Conservation (phyloP, 2,888 invertebrate species). For the Cephus nigrinus region DNA sequence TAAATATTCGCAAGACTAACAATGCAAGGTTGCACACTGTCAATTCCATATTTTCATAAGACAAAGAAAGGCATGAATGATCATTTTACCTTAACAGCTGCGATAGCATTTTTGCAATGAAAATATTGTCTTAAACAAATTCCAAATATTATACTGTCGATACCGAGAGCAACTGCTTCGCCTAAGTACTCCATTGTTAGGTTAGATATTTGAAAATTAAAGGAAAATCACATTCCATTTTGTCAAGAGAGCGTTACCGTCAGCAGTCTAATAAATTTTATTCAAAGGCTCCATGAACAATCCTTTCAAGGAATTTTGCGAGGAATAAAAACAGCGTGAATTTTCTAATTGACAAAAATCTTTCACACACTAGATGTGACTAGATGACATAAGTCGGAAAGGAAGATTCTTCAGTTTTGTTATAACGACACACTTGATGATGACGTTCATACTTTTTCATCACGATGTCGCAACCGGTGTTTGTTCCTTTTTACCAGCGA, state of each 20-base stretch:
- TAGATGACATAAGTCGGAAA: neutral
- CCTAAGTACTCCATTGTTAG: conserved; percentile 80
- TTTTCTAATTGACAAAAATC: neutral
- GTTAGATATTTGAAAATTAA: conserved; percentile 37
- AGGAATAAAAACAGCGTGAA: neutral
- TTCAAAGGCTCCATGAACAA: neutral
- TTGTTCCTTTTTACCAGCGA: neutral
- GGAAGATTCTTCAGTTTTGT: neutral
- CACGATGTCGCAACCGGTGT: neutral
- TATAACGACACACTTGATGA: neutral
- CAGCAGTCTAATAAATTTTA: neutral
- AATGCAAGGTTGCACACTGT: conserved; percentile 7
- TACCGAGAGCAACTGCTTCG: conserved; percentile 79
- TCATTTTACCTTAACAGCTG: conserved; percentile 75
- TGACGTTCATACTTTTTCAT: neutral
- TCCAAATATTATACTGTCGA: conserved; percentile 80
- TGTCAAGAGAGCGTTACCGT: neutral
- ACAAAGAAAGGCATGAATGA: neutral
- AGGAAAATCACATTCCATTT: conserved; percentile 20
- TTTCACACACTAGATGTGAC: neutral
- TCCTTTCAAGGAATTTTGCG: neutral
- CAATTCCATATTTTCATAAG: neutral
- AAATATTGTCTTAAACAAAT: conserved; percentile 81
- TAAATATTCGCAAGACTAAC: neutral
- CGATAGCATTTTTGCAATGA: conserved; percentile 78